Evolutionary conservation across 2,113 vertebrate genomes (phyloP).

Genomic region (Ammodytes dubius): DNA sequence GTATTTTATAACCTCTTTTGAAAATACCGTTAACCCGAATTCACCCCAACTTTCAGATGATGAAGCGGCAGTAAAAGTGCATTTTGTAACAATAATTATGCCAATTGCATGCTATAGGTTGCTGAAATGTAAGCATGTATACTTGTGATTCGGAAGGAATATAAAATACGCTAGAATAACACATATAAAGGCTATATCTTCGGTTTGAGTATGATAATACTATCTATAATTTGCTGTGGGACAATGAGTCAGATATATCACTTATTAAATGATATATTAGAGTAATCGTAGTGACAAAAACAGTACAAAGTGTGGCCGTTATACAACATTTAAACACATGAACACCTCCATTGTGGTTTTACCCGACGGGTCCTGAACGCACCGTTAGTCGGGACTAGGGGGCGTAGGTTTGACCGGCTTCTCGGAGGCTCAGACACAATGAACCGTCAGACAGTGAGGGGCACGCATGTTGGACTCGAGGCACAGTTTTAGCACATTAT

Average conservation of each 20-base stretch:
- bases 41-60: background rate
- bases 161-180: background rate
- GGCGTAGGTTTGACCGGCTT: constrained; percentile 87
- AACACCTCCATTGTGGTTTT: accelerated
- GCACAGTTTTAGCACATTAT: constrained; percentile 56
- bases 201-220: background rate
- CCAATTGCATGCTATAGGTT: background rate
- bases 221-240: background rate
- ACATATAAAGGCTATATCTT: background rate
- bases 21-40: background rate
- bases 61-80: no score
- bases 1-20: accelerated
- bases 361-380: constrained; percentile 35
- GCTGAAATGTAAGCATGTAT: background rate
- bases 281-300: background rate
- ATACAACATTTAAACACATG: background rate
- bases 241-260: background rate
- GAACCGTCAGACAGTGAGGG: constrained; percentile 78
- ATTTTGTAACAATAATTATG: background rate
- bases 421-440: constrained; percentile 85
- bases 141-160: background rate
- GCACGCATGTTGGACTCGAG: constrained; percentile 66
- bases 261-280: accelerated
- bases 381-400: constrained; percentile 66
- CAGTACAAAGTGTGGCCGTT: background rate